phyloP scores from a whole-genome alignment of 2,113 vertebrate genomes.

The Nerophis ophidion region DNA sequence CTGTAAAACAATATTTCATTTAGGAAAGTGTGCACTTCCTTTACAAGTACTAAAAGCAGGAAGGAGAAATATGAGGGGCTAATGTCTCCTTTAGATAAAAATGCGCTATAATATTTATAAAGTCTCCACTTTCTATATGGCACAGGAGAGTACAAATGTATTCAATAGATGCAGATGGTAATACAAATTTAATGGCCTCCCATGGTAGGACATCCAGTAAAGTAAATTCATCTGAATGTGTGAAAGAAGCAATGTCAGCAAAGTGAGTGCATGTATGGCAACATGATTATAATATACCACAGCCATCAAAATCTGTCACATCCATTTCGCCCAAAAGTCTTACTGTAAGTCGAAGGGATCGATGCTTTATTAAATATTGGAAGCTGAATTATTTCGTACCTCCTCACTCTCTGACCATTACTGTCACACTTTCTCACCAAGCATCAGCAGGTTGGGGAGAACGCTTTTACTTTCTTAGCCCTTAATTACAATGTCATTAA shows the following conservation, averaged over 20 bases:
- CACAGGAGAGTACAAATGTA: conserved; percentile 25
- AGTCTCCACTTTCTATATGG: conserved; percentile 25
- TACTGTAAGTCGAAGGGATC: not conserved
- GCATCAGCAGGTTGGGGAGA: too few species aligned
- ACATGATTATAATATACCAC: conserved; percentile 10
- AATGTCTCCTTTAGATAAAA: conserved; percentile 45
- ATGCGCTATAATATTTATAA: conserved; percentile 54
- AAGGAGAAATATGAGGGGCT: conserved; percentile 40
- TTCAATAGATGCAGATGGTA: conserved; percentile 17
- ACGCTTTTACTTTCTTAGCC: too few species aligned
- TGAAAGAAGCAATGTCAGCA: conserved; percentile 29
- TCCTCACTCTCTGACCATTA: too few species aligned
- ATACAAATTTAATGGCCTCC: conserved; percentile 45
- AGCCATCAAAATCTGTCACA: not conserved
- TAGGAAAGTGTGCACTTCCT: not conserved
- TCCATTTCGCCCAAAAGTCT: not conserved
- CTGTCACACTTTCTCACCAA: too few species aligned
- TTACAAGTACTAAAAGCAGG: conserved; percentile 25
- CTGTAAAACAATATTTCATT: not conserved
- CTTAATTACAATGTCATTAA: too few species aligned
- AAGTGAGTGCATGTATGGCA: conserved; percentile 20
- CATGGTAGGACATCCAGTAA: conserved; percentile 8
- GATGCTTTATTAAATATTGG: not conserved
- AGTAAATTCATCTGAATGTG: conserved; percentile 34
- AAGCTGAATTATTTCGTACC: too few species aligned